Evolutionary conservation across 1,140 invertebrate genomes (phyloP), one percentile per base, ranked within the genome.

Genomic region (Drosophila ohnishii): DNA sequence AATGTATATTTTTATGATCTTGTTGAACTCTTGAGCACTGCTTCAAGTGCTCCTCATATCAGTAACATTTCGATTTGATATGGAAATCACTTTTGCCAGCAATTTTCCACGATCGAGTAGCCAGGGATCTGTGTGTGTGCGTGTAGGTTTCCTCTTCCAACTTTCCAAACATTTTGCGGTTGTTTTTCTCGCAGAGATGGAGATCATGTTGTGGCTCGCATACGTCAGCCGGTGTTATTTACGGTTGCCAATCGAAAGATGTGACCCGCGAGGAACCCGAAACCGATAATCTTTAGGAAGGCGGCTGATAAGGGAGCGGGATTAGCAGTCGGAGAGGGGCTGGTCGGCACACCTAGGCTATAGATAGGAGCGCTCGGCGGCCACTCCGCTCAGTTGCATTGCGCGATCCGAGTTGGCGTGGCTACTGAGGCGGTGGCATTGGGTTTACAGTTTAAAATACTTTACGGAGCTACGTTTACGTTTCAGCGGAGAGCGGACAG

Each of bases 181-280:
- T 75, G 40, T 66, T 75, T 66, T 75, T 16, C 53, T 53, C 19
- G 2, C 19, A 28, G 56, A 59, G 35, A 37, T 58, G 71, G 45
- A 53, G 50, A 45, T 75, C 39, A 55, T 50, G 53, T 53, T 75
- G 48, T 32, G 47, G 40, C 34, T 39, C 14, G 7, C 50, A 61
- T 45, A 76, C 73, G 74, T 76, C 74, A 76, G 57, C 7, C 35
- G 40, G 30, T 74, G 48, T 74, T 74, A 50, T 74, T 75, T 45
- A 55, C 75, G 30, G 51, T 50, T 69, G 44, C 19, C 65, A 58
- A 62, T 77, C 73, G 64, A 69, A 62, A 69, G 63, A 67, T 71
- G 58, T 87, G 84, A 88, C 84, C 84, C 62, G 45, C 51, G 45
- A 60, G 80, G 78, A 88, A 88, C 61, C 66, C 51, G 69, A 88